A percentile compares a stretch with the other conserved stretches of the same genome.
Conservation (phyloP, 2,888 invertebrate genomes). For the Eueremaeus valkanovi region DNA sequence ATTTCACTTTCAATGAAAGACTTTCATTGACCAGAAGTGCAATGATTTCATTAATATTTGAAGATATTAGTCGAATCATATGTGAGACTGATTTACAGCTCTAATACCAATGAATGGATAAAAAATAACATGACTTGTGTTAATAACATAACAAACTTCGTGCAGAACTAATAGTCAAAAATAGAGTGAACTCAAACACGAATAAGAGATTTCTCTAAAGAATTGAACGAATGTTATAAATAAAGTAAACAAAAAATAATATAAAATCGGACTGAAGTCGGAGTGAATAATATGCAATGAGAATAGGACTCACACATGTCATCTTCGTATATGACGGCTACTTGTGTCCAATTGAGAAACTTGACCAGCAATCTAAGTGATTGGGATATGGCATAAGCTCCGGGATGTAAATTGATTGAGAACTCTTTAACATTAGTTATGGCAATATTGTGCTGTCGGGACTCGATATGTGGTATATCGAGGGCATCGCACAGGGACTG, state of each 20-base stretch:
- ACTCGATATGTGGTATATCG: conserved; percentile 84
- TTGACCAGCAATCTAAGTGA: conserved; percentile 77
- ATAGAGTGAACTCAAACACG: background rate
- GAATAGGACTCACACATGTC: conserved; percentile 55
- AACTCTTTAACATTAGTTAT: conserved; percentile 61
- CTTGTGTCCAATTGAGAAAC: conserved; percentile 86
- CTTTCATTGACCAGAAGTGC: no score
- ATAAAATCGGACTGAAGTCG: no score
- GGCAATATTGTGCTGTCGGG: conserved; percentile 56
- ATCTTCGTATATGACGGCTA: conserved; percentile 89
- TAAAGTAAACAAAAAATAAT: background rate
- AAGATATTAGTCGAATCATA: no score
- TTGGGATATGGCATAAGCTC: conserved; percentile 71
- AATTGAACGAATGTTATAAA: background rate
- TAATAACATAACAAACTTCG: no score
- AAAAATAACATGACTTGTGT: no score
- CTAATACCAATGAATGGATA: no score
- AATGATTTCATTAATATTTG: no score
- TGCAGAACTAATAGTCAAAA: no score
- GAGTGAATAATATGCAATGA: no score
- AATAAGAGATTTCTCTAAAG: background rate
- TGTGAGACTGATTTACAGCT: no score
- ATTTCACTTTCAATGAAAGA: no score
- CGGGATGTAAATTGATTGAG: conserved; percentile 83
- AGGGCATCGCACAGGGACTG: conserved; percentile 82